Conservation (phyloP, 2,797 vertebrate species). For the Coregonus ussuriensis region DNA sequence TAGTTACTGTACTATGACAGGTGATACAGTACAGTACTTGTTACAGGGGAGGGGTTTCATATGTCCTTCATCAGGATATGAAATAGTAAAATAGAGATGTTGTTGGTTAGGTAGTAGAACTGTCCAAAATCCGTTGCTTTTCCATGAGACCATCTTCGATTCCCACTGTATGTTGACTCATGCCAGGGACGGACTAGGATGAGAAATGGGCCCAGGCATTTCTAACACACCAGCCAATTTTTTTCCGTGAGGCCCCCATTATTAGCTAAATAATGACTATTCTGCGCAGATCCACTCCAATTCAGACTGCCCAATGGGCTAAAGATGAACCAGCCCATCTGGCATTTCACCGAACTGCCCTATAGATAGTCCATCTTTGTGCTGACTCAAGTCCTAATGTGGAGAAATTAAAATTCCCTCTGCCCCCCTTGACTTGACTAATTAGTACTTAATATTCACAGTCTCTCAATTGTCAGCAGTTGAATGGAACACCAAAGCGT, state of each 20-base stretch:
- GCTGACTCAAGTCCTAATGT: neutral
- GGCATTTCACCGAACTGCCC: neutral
- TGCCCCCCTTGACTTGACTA: neutral
- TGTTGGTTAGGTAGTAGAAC: neutral
- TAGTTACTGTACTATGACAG: neutral
- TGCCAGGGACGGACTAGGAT: neutral
- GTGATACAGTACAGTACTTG: neutral
- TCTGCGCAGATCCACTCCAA: neutral
- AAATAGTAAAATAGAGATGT: too few relatives aligned
- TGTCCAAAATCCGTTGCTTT: neutral
- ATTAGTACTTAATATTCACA: neutral
- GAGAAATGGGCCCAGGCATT: neutral
- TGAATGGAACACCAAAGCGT: neutral
- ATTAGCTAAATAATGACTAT: neutral
- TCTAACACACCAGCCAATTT: neutral
- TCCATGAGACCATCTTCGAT: neutral
- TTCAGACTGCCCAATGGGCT: neutral
- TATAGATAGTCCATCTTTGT: neutral
- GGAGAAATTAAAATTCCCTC: neutral
- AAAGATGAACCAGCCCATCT: neutral
- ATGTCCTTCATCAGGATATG: too few relatives aligned
- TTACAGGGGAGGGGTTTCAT: neutral
- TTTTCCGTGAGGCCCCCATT: neutral
- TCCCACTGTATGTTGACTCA: too few relatives aligned
- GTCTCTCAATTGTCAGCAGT: neutral